These are phyloP conservation scores for Cinclus mexicanus DNA, from an alignment of 2,113 vertebrate genomes.

Conservation along the genomic window DNA sequence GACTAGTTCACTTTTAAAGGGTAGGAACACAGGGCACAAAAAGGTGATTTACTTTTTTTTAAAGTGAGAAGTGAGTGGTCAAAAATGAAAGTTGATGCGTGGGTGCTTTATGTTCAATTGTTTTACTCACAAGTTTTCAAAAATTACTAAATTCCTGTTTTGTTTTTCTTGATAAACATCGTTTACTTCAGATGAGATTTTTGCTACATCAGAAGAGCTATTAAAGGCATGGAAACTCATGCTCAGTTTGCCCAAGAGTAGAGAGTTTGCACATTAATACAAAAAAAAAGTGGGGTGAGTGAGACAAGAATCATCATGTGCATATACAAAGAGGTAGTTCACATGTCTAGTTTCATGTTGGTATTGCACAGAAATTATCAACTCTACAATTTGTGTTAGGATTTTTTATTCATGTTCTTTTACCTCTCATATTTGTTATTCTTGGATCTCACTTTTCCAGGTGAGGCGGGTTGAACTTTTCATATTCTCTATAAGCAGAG, in stretches of 20 bases:
- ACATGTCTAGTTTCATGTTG: not conserved
- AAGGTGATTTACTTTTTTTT: not conserved
- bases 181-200: constrained; percentile 60
- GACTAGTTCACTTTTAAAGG: not conserved
- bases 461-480: not conserved
- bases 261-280: not conserved
- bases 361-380: not conserved
- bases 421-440: not conserved
- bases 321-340: not conserved
- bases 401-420: not conserved
- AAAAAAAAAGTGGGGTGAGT: not conserved
- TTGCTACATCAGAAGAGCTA: constrained; percentile 57
- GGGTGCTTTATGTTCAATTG: not conserved
- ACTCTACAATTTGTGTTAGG: not conserved
- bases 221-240: constrained; percentile 11
- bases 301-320: fast-evolving
- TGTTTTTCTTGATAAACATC: not conserved
- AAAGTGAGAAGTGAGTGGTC: not conserved
- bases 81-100: not conserved
- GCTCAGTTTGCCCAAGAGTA: not conserved
- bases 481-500: not conserved
- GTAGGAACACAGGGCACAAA: not conserved
- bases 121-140: not conserved
- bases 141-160: not conserved
- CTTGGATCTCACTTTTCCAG: not conserved